Evolutionary conservation across 2,888 invertebrate genomes (phyloP).

Genomic region (Andrena marginata): DNA sequence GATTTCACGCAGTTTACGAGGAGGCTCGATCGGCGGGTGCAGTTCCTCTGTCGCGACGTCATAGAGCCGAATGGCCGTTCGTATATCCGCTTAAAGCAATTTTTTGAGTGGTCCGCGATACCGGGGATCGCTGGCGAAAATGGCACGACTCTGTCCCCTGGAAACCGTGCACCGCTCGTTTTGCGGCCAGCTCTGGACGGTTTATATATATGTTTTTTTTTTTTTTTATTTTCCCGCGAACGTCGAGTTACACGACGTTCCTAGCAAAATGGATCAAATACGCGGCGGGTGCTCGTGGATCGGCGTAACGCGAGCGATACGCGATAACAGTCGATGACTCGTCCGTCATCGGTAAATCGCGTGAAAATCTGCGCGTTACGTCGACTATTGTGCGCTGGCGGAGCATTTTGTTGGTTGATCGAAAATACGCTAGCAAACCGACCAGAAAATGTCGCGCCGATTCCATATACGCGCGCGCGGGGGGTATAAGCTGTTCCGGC

Average conservation of each 20-base stretch:
- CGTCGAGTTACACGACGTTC: slow-evolving; percentile 26
- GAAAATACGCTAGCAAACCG: background rate
- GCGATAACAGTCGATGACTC: background rate
- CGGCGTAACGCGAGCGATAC: background rate
- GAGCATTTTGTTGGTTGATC: background rate
- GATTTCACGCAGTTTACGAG: slow-evolving; percentile 54
- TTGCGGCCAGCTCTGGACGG: slow-evolving; percentile 20
- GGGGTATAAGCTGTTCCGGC: background rate
- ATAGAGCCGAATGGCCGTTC: slow-evolving; percentile 43
- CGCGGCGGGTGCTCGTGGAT: background rate
- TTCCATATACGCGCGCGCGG: background rate
- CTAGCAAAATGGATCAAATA: background rate
- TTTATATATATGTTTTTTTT: background rate
- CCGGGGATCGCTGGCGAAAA: slow-evolving; percentile 26
- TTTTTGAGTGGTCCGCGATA: slow-evolving; percentile 32
- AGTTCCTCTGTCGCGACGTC: slow-evolving; percentile 41
- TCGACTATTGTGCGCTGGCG: background rate
- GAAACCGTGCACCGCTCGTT: slow-evolving; percentile 50
- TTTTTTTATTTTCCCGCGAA: slow-evolving; percentile 9
- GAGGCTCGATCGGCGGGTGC: slow-evolving; percentile 40
- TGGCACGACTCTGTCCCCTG: background rate
- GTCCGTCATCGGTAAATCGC: background rate
- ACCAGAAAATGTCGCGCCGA: slow-evolving; percentile 6
- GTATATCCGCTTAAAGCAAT: slow-evolving; percentile 58
- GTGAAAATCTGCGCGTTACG: background rate